These are phyloP conservation scores for Azorinus chamasolen DNA, from an alignment of 2,888 invertebrate genomes.

Conservation along the genomic window DNA sequence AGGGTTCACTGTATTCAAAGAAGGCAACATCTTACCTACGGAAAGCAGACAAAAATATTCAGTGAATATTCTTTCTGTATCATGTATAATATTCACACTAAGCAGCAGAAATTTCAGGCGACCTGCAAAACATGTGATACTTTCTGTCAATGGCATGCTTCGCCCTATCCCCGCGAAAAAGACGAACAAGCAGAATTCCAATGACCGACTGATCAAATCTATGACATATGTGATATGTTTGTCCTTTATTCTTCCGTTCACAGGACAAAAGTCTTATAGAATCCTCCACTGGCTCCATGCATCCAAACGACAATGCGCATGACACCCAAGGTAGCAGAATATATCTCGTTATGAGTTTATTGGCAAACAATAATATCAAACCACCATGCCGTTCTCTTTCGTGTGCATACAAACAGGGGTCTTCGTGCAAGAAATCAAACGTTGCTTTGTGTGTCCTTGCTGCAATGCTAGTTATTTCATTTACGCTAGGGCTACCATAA, in stretches of 20 bases:
- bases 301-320: slow-evolving; percentile 55
- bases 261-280: slow-evolving; percentile 24
- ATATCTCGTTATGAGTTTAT: slow-evolving; percentile 38
- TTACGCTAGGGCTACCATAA: neutral
- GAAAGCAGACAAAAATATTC: too few relatives aligned
- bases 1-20: too few relatives aligned
- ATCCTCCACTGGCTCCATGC: slow-evolving; percentile 43
- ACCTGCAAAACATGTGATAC: too few relatives aligned
- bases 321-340: slow-evolving; percentile 60
- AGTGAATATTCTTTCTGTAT: too few relatives aligned
- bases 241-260: neutral
- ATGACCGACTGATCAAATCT: slow-evolving; percentile 60
- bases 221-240: slow-evolving; percentile 47
- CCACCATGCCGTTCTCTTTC: slow-evolving; percentile 44
- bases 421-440: slow-evolving; percentile 42
- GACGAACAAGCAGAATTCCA: slow-evolving; percentile 34
- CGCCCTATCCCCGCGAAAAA: too few relatives aligned
- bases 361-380: slow-evolving; percentile 42
- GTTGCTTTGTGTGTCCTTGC: slow-evolving; percentile 38
- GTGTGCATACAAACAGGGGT: slow-evolving; percentile 36
- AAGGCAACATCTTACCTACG: too few relatives aligned
- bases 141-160: too few relatives aligned
- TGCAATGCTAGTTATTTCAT: slow-evolving; percentile 30
- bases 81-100: too few relatives aligned
- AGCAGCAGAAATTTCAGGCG: too few relatives aligned